Percentiles rank a stretch among this genome's conserved stretches.
phyloP scores from a whole-genome alignment of 2,113 vertebrate species.

The Acinonyx jubatus region DNA sequence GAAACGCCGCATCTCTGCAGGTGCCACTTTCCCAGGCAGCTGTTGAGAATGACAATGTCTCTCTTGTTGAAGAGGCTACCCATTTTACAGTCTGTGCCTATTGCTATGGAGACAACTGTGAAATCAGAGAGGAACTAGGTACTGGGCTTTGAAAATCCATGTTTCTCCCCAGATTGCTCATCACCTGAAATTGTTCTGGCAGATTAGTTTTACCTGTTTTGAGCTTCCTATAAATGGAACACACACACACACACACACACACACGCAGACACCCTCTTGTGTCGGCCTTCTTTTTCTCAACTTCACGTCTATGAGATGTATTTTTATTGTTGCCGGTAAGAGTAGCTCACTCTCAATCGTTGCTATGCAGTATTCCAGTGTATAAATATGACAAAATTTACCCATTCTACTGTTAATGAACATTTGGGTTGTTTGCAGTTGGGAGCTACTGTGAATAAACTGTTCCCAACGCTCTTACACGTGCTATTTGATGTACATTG shows the following conservation, averaged over 20 bases:
- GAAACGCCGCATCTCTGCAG: not conserved
- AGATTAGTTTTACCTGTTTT: conserved; percentile 53
- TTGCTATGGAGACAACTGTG: not conserved
- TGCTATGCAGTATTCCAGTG: not conserved
- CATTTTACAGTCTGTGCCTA: not conserved
- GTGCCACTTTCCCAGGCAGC: not conserved
- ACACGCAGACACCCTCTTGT: not conserved
- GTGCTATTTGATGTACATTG: not conserved
- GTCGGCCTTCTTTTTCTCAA: not conserved
- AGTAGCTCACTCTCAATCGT: not conserved
- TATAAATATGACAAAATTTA: not conserved
- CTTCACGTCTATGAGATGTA: not conserved
- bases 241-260: not conserved
- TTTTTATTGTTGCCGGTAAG: not conserved
- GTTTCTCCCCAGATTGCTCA: conserved; percentile 56
- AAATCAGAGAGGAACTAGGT: not conserved
- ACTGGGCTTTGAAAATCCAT: conserved; percentile 56
- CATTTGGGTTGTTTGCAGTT: not conserved
- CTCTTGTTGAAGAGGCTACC: not conserved
- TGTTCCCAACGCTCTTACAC: not conserved
- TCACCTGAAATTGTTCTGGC: conserved; percentile 53
- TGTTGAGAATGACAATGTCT: not conserved
- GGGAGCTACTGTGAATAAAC: not conserved
- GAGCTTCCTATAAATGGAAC: not conserved
- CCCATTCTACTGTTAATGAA: not conserved